A percentile compares a stretch with the other conserved stretches of the same genome.
Conservation (phyloP, 2,888 invertebrate species). For the Liopterus haemorrhoidalis region DNA sequence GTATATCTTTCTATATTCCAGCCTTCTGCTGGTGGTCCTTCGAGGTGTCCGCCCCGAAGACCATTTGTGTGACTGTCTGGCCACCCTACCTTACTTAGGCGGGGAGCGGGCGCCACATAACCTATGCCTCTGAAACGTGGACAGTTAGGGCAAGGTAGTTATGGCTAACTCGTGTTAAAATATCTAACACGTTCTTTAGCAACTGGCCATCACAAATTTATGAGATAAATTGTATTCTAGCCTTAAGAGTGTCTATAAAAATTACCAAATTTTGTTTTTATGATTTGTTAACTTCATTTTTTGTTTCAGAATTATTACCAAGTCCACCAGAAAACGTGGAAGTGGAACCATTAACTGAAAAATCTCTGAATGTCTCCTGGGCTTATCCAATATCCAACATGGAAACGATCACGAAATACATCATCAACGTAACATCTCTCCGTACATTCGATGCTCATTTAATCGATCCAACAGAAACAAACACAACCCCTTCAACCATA, state of each 20-base stretch:
- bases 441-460: slow-evolving; percentile 60
- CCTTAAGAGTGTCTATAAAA: background rate
- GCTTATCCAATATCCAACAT: slow-evolving; percentile 57
- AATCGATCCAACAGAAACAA: slow-evolving; percentile 48
- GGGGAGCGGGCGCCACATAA: too few species aligned
- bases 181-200: too few species aligned
- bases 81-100: too few species aligned
- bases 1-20: too few species aligned
- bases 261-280: slow-evolving; percentile 2
- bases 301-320: slow-evolving; percentile 61
- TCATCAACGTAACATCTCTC: slow-evolving; percentile 66
- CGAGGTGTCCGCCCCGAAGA: too few species aligned
- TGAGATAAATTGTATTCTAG: background rate
- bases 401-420: slow-evolving; percentile 60
- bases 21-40: too few species aligned
- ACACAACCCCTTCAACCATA: slow-evolving; percentile 36
- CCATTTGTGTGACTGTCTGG: too few species aligned
- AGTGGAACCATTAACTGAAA: slow-evolving; percentile 67
- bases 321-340: slow-evolving; percentile 67
- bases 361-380: slow-evolving; percentile 68
- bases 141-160: too few species aligned
- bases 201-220: background rate
- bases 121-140: too few species aligned
- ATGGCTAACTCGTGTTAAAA: too few species aligned
- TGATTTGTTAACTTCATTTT: slow-evolving; percentile 3